phyloP scores from a whole-genome alignment of 2,888 invertebrate species.

The Sicus ferrugineus region DNA sequence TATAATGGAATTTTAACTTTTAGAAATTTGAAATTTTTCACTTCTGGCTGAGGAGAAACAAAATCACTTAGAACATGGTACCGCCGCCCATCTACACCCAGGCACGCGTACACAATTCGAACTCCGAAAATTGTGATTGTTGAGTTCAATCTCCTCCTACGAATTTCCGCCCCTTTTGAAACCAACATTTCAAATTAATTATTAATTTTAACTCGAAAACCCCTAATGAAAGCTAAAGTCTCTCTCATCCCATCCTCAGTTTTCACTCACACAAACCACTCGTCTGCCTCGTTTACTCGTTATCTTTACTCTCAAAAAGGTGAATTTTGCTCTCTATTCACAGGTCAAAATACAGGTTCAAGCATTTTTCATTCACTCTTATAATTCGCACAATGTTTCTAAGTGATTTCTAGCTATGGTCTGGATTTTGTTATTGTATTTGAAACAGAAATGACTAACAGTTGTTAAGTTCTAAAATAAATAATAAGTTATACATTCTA shows the following conservation, averaged over 20 bases:
- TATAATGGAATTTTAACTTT: background rate
- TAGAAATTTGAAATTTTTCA: background rate
- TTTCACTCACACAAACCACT: background rate
- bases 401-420: slow-evolving; percentile 32
- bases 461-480: background rate
- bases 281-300: slow-evolving; percentile 4
- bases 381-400: slow-evolving; percentile 23
- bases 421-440: background rate
- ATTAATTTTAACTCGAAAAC: slow-evolving; percentile 18
- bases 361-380: background rate
- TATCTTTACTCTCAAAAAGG: slow-evolving; percentile 8
- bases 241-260: background rate
- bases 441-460: background rate
- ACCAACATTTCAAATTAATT: slow-evolving; percentile 24
- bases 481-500: background rate
- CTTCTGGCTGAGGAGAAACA: slow-evolving; percentile 45
- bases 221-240: slow-evolving; percentile 4
- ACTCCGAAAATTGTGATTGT: background rate
- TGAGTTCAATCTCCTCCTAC: background rate
- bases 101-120: background rate
- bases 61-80: slow-evolving; percentile 47
- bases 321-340: background rate
- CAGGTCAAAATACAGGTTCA: background rate
- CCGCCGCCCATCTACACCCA: background rate
- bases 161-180: background rate